A percentile compares a stretch with the other conserved stretches of the same genome.
Conservation (phyloP, 2,888 invertebrate species). For the Lottia gigantea region DNA sequence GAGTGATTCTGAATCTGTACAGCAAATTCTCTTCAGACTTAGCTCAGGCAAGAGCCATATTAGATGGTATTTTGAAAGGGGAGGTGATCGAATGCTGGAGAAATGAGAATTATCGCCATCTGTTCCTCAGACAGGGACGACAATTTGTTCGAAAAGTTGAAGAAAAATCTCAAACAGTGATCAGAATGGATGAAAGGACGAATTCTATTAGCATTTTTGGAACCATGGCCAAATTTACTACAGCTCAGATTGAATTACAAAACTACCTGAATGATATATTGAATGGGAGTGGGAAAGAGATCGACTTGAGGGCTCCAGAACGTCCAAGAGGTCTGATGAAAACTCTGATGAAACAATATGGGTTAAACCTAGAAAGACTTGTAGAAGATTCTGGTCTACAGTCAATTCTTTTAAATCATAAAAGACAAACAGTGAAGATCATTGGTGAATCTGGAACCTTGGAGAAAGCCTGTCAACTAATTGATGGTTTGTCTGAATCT, state of each 20-base stretch:
- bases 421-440: constrained; percentile 34
- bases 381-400: constrained; percentile 25
- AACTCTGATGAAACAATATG: constrained; percentile 37
- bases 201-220: constrained; percentile 40
- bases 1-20: constrained; percentile 33
- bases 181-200: constrained; percentile 36
- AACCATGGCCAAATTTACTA: constrained; percentile 13
- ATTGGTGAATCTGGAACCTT: constrained; percentile 35
- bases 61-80: constrained; percentile 38
- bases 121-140: constrained; percentile 38
- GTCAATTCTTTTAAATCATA: constrained; percentile 32
- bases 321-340: constrained; percentile 47
- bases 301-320: constrained; percentile 33
- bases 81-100: constrained; percentile 31
- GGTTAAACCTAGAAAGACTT: constrained; percentile 34
- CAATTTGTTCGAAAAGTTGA: constrained; percentile 30
- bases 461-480: constrained; percentile 26
- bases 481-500: constrained; percentile 23
- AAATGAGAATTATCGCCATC: constrained; percentile 18
- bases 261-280: constrained; percentile 24
- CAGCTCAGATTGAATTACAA: constrained; percentile 28
- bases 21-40: constrained; percentile 31
- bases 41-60: constrained; percentile 26
- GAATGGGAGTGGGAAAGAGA: neutral
- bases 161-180: constrained; percentile 27